Percentiles rank a stretch among this genome's conserved stretches.
Conservation (phyloP, 2,888 invertebrate genomes). For the Syritta pipiens region DNA sequence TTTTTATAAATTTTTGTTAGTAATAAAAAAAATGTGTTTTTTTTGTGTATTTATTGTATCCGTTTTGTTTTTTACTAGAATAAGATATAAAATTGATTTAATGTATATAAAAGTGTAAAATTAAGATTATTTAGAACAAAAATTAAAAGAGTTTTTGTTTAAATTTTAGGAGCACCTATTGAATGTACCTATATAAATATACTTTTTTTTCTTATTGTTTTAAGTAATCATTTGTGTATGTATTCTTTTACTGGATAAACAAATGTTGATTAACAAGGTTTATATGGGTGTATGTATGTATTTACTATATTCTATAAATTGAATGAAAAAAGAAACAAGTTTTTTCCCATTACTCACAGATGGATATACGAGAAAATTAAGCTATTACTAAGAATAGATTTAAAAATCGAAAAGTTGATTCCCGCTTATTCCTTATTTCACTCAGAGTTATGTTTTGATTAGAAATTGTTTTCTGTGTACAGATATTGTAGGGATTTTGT, state of each 20-base stretch:
- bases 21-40: slow-evolving; percentile 31
- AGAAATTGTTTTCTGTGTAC: no score
- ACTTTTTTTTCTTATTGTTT: slow-evolving; percentile 16
- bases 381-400: no score
- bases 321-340: no score
- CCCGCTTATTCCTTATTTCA: no score
- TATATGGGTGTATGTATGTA: background rate
- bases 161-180: slow-evolving; percentile 59
- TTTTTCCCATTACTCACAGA: no score
- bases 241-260: background rate
- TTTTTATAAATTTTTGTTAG: slow-evolving; percentile 48
- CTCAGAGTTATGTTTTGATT: no score
- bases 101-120: slow-evolving; percentile 41
- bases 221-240: background rate
- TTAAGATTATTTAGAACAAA: slow-evolving; percentile 32
- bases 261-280: background rate
- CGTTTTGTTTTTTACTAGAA: slow-evolving; percentile 46
- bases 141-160: slow-evolving; percentile 5
- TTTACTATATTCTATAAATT: no score
- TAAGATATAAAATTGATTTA: slow-evolving; percentile 50
- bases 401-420: no score
- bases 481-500: no score
- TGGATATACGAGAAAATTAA: no score
- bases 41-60: slow-evolving; percentile 1
- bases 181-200: no score